These are phyloP conservation scores for Chrysolophus pictus DNA, from an alignment of 2,797 vertebrate genomes.

Conservation along the genomic window DNA sequence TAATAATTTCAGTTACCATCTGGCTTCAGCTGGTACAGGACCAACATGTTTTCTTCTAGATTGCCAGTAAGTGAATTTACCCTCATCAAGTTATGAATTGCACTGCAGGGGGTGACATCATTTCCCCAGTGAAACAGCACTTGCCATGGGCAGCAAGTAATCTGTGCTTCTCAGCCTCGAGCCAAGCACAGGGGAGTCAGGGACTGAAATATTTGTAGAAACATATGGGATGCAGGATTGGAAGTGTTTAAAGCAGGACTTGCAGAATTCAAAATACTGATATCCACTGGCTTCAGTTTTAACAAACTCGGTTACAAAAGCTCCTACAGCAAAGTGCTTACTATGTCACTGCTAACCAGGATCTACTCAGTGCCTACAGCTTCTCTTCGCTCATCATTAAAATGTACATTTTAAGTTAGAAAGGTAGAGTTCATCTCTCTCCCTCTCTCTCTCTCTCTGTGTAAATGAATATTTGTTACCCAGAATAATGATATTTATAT, in stretches of 20 bases:
- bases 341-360: not conserved
- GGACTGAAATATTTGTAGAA: not conserved
- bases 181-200: not conserved
- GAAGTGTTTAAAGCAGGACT: not conserved
- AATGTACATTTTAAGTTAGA: not conserved
- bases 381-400: not conserved
- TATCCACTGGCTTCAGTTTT: not conserved
- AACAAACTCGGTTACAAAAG: not conserved
- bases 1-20: constrained; percentile 58
- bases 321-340: not conserved
- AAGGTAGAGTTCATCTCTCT: not conserved
- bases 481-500: not conserved
- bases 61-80: constrained; percentile 41
- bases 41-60: constrained; percentile 14
- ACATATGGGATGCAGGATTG: not conserved
- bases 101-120: constrained; percentile 8
- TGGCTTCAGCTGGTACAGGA: constrained; percentile 44
- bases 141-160: constrained; percentile 16
- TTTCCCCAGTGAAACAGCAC: not conserved
- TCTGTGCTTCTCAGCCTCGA: not conserved
- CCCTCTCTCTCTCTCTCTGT: not conserved
- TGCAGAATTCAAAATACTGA: not conserved
- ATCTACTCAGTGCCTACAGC: not conserved
- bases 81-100: constrained; percentile 21
- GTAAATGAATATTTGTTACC: not conserved